phyloP scores from a whole-genome alignment of 1,140 invertebrate genomes.

The Seison nebaliae region DNA sequence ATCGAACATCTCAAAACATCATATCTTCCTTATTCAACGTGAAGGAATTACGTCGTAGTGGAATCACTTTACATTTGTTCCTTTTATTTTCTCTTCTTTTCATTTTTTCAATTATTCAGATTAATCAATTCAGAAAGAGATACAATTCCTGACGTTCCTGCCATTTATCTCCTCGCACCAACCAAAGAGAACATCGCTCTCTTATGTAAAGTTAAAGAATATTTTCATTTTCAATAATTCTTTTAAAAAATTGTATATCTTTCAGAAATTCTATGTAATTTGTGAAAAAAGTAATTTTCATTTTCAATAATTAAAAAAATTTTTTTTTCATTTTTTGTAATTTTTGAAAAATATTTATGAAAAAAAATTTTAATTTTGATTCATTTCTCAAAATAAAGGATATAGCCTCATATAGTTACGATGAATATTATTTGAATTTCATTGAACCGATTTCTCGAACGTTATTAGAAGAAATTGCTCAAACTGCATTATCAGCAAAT shows the following conservation, averaged over 20 bases:
- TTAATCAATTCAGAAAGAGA: constrained; percentile 70
- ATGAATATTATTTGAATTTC: constrained; percentile 85
- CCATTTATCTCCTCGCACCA: constrained; percentile 91
- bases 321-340: too few relatives aligned
- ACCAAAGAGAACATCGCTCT: constrained; percentile 77
- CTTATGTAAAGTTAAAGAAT: constrained; percentile 44
- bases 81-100: constrained; percentile 16
- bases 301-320: too few relatives aligned
- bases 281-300: too few relatives aligned
- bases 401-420: constrained; percentile 65
- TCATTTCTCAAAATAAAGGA: constrained; percentile 27
- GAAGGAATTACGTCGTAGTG: constrained; percentile 73
- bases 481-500: constrained; percentile 51
- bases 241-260: not conserved
- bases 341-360: too few relatives aligned
- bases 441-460: constrained; percentile 75
- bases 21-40: constrained; percentile 82
- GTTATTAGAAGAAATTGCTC: constrained; percentile 76
- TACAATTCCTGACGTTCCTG: constrained; percentile 82
- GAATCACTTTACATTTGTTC: constrained; percentile 85
- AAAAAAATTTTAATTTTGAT: too few relatives aligned
- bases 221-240: constrained; percentile 4
- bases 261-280: too few relatives aligned
- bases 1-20: constrained; percentile 79
- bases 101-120: constrained; percentile 12